Base-by-base conservation (phyloP, 2,797 vertebrate genomes). In the Limnodromus scolopaceus region DNA sequence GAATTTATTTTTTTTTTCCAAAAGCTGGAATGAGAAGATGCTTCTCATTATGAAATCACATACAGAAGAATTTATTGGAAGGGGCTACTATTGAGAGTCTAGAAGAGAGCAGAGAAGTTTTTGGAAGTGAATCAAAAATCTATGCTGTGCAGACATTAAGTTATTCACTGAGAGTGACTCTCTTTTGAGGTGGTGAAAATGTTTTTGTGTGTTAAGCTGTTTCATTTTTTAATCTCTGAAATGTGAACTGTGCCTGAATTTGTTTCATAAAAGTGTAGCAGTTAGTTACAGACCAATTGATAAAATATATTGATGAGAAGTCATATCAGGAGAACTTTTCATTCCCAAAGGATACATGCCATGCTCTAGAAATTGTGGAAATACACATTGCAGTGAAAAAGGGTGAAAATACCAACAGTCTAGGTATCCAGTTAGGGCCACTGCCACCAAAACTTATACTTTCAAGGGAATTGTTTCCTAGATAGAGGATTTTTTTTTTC, bases 1-100 rank as follows among this genome's bases (percentile, higher is more conserved):
- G 53, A 89, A 84, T 94, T 95, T 54, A 27, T 46, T 74, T 13
- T 87, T 97, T 88, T 97, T 92, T 96, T 94, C 54, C 38, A 89
- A 78, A 60, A 34, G 61, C 16, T 95, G 55, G 84, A 96, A 91
- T 74, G 25, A 86, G 93, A 95, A 94, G 72, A 36, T 71, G 17
- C 16, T 78, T 91, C 54, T 69, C 3, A 1, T 41, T 89, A 45
- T 66, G 48, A 82, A 87, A 71, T 75, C 28, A 30, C 14, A 64
- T 58, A n/a, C 6, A 57, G 72, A 77, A 66, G 25, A 51, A 22
- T 46, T 46, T 46, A 60, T 48, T 81, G 23, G 7, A 85, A 89
- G 20, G 84, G 55, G 14, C 10, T 88, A 11, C 30, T 94, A 75
- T 28, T 75, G 72, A 84, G 25, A 71, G 17, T 64, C 23, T 89